Base-by-base conservation (phyloP, 2,113 vertebrate species). In the Epinephelus cyanopodus region DNA sequence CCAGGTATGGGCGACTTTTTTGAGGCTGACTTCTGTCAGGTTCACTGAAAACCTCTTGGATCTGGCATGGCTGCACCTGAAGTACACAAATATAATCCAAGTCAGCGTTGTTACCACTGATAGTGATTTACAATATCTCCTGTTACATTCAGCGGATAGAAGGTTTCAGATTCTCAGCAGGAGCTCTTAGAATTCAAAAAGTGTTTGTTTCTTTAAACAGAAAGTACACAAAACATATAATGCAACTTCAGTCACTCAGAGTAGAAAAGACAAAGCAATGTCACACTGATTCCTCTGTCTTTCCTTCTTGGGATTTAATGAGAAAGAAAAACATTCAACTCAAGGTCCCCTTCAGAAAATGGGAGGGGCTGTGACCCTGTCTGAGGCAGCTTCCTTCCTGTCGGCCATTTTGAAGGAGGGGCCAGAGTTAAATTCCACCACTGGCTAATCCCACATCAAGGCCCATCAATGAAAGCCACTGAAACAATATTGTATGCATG, bases 271-370 rank as follows among this genome's bases (percentile, higher is more conserved):
- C 91, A 92, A 91, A 91, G 90, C 90, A 93, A 93, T 92, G 93
- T 93, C 93, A 93, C 47, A 69, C 65, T 74, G 83, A 86, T 90
- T 90, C 79, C 71, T 84, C 85, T 78, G 75, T 90, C 90, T 74
- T 74, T 87, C 52, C 50, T 58, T 92, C 85, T 90, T 74, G 53
- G 81, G 90, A 93, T 92, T 93, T 94, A 93, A 94, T 94, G 92
- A 94, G 92, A 92, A 84, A 87, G 82, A 88, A 90, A 93, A 84
- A 88, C 90, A 89, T 89, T 92, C 82, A 90, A 87, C 74, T 90
- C 93, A 95, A 94, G 94, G 93, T 94, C 94, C 84, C 94, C 94
- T 95, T 95, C 93, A 94, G 90, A 87, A 91, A 91, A 88, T 81
- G 87, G 92, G 92, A 78, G 86, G 87, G 84, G 86, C 89, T 86